phyloP scores from a whole-genome alignment of 2,888 invertebrate species.

The Crematogaster levior region DNA sequence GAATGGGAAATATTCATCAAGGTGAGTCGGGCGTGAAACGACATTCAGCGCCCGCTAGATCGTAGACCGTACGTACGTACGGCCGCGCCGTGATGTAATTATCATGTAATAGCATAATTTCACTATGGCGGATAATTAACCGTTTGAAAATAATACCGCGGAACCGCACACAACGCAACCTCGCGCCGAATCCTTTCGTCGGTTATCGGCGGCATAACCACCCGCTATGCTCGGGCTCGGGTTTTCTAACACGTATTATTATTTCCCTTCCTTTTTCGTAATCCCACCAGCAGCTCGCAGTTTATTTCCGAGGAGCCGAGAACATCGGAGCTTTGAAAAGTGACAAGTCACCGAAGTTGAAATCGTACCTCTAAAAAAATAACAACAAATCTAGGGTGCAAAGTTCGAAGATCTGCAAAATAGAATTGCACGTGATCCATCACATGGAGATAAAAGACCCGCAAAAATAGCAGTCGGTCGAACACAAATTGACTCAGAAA shows the following conservation, averaged over 20 bases:
- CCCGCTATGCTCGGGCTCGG: slow-evolving; percentile 7
- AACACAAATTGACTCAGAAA: not conserved
- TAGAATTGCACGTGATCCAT: not conserved
- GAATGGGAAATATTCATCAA: slow-evolving; percentile 72
- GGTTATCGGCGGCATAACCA: slow-evolving; percentile 32
- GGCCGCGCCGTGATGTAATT: slow-evolving; percentile 67
- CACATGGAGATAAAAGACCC: not conserved
- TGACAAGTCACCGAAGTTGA: not conserved
- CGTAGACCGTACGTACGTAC: slow-evolving; percentile 35
- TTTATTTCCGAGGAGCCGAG: slow-evolving; percentile 5
- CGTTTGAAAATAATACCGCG: slow-evolving; percentile 68
- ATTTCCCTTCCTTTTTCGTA: slow-evolving; percentile 44
- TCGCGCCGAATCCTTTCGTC: slow-evolving; percentile 48
- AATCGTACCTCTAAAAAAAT: not conserved
- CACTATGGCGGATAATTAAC: slow-evolving; percentile 67
- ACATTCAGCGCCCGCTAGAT: slow-evolving; percentile 64
- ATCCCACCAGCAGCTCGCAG: slow-evolving; percentile 23
- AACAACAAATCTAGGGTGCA: not conserved
- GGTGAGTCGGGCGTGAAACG: slow-evolving; percentile 75
- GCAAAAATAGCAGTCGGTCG: not conserved
- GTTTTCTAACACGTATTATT: slow-evolving; percentile 52
- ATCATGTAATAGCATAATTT: slow-evolving; percentile 70
- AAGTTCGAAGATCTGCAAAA: not conserved
- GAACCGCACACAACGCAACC: slow-evolving; percentile 43
- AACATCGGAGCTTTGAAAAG: not conserved